Conservation (phyloP, 2,113 vertebrate species). For the Datnioides undecimradiatus region DNA sequence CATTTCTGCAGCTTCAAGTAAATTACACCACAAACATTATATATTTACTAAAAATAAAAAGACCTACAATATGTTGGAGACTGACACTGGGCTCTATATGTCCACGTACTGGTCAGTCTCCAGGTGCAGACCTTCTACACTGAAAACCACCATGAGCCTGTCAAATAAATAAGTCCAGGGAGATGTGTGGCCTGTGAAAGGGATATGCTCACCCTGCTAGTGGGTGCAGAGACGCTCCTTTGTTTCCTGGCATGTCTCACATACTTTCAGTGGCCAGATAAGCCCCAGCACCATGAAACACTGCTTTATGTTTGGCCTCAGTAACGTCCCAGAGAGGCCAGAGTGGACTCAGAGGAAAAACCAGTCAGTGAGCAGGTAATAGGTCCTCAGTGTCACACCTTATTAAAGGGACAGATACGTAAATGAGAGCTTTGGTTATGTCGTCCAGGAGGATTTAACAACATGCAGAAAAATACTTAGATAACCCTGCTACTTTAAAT, state of each 20-base stretch:
- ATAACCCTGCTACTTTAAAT: constrained; percentile 29
- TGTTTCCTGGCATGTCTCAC: constrained; percentile 94
- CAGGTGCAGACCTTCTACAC: constrained; percentile 65
- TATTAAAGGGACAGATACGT: constrained; percentile 85
- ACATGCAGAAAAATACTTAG: constrained; percentile 84
- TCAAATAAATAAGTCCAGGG: constrained; percentile 91
- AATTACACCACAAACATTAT: not conserved
- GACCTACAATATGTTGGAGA: not conserved
- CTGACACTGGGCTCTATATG: constrained; percentile 8
- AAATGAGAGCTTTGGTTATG: constrained; percentile 83
- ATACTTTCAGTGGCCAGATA: constrained; percentile 95
- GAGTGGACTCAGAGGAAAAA: constrained; percentile 82
- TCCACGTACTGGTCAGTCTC: constrained; percentile 35
- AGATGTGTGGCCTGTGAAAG: constrained; percentile 95
- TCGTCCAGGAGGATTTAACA: constrained; percentile 84
- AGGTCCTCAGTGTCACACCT: constrained; percentile 83
- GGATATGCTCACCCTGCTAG: constrained; percentile 89
- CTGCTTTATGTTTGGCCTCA: constrained; percentile 90
- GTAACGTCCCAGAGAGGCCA: constrained; percentile 86
- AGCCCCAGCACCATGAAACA: constrained; percentile 90
- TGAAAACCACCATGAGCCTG: constrained; percentile 77
- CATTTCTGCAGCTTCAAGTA: not conserved
- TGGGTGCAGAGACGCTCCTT: constrained; percentile 90
- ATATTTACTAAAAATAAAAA: not conserved
- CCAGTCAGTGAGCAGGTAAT: constrained; percentile 86